These are phyloP conservation scores for Tiliqua scincoides DNA, from an alignment of 2,113 vertebrate species.

Conservation along the genomic window DNA sequence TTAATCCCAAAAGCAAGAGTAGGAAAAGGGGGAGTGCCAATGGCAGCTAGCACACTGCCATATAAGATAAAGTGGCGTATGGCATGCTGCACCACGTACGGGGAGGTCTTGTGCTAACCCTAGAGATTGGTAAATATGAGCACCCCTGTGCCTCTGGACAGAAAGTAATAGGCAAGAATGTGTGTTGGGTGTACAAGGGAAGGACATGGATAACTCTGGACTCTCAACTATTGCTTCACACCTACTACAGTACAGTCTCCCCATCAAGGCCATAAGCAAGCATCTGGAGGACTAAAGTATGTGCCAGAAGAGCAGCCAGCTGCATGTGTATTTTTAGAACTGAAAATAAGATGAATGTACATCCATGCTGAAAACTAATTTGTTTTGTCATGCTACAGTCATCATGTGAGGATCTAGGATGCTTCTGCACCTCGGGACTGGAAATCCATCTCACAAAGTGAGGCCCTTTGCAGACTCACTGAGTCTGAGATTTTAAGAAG, in stretches of 20 bases:
- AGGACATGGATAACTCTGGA: not conserved
- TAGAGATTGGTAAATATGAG: too few relatives aligned
- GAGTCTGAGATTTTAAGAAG: conserved; percentile 29
- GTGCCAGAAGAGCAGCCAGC: conserved; percentile 1
- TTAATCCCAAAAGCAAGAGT: too few relatives aligned
- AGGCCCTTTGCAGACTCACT: conserved; percentile 49
- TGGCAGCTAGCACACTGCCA: too few relatives aligned
- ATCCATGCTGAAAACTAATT: conserved; percentile 42
- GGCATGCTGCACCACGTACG: too few relatives aligned
- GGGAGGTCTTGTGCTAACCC: too few relatives aligned
- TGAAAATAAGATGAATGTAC: conserved; percentile 51
- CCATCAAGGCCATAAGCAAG: not conserved
- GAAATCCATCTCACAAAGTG: conserved; percentile 1
- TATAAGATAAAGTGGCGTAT: too few relatives aligned
- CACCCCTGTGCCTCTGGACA: not conserved
- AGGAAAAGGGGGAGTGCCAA: too few relatives aligned
- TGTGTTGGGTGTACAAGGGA: not conserved
- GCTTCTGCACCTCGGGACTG: conserved; percentile 50
- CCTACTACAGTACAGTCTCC: rapidly evolving
- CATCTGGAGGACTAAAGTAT: conserved; percentile 10
- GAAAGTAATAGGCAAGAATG: not conserved
- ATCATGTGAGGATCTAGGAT: conserved; percentile 2
- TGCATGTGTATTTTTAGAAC: conserved; percentile 36
- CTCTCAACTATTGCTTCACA: not conserved
- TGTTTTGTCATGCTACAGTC: conserved; percentile 44